phyloP scores from a whole-genome alignment of 2,888 invertebrate species.

The Phasia obesa region DNA sequence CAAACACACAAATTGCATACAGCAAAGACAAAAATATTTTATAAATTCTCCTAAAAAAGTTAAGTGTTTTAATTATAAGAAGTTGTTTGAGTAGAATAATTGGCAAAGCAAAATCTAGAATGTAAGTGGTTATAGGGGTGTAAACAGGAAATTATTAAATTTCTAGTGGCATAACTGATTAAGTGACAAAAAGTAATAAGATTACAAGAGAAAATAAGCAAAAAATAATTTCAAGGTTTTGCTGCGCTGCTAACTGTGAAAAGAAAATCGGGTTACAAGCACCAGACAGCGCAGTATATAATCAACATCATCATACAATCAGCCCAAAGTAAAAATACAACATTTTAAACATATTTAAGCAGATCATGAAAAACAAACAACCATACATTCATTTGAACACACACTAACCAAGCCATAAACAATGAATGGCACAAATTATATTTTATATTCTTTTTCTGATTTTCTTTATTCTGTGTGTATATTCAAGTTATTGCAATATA shows the following conservation, averaged over 20 bases:
- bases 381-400: slow-evolving; percentile 8
- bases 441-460: slow-evolving; percentile 42
- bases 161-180: slow-evolving; percentile 68
- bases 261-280: slow-evolving; percentile 64
- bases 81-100: slow-evolving; percentile 3
- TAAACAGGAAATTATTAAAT: slow-evolving; percentile 40
- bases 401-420: slow-evolving; percentile 22
- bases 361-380: slow-evolving; percentile 50
- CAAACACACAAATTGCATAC: slow-evolving; percentile 42
- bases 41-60: slow-evolving; percentile 11
- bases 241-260: slow-evolving; percentile 75
- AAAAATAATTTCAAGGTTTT: slow-evolving; percentile 77
- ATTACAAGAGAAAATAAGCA: slow-evolving; percentile 61
- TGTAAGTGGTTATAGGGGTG: slow-evolving; percentile 2
- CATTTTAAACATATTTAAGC: slow-evolving; percentile 49
- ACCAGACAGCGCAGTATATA: slow-evolving; percentile 59
- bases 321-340: slow-evolving; percentile 47
- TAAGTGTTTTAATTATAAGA: slow-evolving; percentile 62
- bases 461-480: slow-evolving; percentile 26
- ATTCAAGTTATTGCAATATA: slow-evolving; percentile 31
- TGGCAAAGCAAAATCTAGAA: background rate
- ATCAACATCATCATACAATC: slow-evolving; percentile 43
- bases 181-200: slow-evolving; percentile 53
- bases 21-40: slow-evolving; percentile 39
- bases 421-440: slow-evolving; percentile 55